phyloP scores from a whole-genome alignment of 2,888 invertebrate species.

The Epinotia nisella region DNA sequence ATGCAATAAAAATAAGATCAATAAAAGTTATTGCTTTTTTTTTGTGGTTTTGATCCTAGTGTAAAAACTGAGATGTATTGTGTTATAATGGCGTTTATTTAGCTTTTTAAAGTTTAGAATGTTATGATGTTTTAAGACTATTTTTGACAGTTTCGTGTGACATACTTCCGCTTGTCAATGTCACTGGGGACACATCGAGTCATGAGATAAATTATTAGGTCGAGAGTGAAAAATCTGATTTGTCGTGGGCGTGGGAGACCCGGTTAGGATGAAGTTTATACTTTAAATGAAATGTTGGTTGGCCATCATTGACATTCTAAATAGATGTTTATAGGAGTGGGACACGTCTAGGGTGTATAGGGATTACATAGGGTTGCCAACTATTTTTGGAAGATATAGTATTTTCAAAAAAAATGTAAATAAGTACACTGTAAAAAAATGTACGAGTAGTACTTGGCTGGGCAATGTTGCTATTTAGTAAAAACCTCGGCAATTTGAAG shows the following conservation, averaged over 20 bases:
- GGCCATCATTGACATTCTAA: not conserved
- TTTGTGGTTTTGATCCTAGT: slow-evolving; percentile 2
- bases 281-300: not conserved
- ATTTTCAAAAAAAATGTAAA: too few species aligned
- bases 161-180: slow-evolving; percentile 17
- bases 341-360: too few species aligned
- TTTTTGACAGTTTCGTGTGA: slow-evolving; percentile 17
- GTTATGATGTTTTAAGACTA: slow-evolving; percentile 3
- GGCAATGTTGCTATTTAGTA: too few species aligned
- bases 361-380: too few species aligned
- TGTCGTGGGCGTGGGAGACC: too few species aligned
- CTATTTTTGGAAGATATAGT: too few species aligned
- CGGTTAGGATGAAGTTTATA: too few species aligned
- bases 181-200: slow-evolving; percentile 20
- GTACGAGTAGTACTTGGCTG: too few species aligned
- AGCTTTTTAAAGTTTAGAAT: not conserved
- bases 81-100: slow-evolving; percentile 18
- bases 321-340: too few species aligned
- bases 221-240: not conserved
- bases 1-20: slow-evolving; percentile 37
- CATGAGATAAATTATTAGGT: not conserved
- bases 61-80: slow-evolving; percentile 4
- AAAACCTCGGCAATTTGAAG: too few species aligned
- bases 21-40: slow-evolving; percentile 32
- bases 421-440: too few species aligned